These are phyloP conservation scores for Spea bombifrons DNA, from an alignment of 2,113 vertebrate species.

Conservation along the genomic window DNA sequence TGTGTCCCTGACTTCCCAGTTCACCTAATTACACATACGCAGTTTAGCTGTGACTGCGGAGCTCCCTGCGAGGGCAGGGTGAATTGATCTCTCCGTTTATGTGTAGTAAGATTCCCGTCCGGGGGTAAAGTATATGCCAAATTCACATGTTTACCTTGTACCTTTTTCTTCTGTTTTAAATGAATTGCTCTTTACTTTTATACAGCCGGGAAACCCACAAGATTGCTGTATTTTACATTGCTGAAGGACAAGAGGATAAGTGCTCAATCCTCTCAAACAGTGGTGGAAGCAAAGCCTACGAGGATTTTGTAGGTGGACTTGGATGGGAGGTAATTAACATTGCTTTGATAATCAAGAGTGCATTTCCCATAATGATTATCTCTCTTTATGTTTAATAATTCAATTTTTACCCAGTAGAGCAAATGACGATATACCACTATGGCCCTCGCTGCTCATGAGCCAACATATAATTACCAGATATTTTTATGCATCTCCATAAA, in stretches of 20 bases:
- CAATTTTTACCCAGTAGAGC: background rate
- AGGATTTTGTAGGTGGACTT: slow-evolving; percentile 94
- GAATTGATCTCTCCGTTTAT: too few species aligned
- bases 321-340: slow-evolving; percentile 89
- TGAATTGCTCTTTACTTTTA: slow-evolving; percentile 23
- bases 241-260: slow-evolving; percentile 96
- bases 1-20: too few species aligned
- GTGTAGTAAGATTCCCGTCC: too few species aligned
- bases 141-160: background rate
- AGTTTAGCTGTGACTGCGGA: too few species aligned
- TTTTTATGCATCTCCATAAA: too few species aligned
- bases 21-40: too few species aligned
- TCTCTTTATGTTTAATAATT: background rate
- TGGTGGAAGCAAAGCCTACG: slow-evolving; percentile 88
- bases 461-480: too few species aligned
- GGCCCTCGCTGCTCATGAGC: too few species aligned
- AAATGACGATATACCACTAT: too few species aligned
- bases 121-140: too few species aligned
- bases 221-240: slow-evolving; percentile 96
- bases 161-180: too few species aligned
- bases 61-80: too few species aligned
- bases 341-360: background rate
- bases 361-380: background rate
- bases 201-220: slow-evolving; percentile 94
- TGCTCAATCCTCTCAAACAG: slow-evolving; percentile 93